Evolutionary conservation across 2,888 invertebrate genomes (phyloP), one percentile per base, ranked within the genome.

Genomic region (Eristalis tenax): DNA sequence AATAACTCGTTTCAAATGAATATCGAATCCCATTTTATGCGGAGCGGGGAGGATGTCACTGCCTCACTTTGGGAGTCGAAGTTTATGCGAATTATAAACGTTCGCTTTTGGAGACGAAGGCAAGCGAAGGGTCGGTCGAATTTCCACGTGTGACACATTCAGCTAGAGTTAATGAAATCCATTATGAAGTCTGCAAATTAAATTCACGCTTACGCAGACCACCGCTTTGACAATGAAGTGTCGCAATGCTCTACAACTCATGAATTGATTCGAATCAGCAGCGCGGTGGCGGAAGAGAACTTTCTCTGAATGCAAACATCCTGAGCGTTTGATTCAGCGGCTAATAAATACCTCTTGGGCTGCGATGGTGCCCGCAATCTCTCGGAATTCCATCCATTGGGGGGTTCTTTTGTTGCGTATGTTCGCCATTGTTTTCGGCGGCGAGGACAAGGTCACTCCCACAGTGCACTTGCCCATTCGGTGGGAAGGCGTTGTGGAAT

Each of bases 401-500:
- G 10, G 10, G 10, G 1, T 4, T 11, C 13, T 38, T 38, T 38
- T 13, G 38, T 38, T 38, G 50, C 50, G 50, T 5, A 18, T 18
- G 50, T 18, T n/a, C 18, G 3, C 18, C 50, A 15, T n/a, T 43
- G 43, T n/a, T 43, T 15, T 50, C 4, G 35, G 2, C 43, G 8
- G n/a, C 43, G 15, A n/a, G 10, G 28, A 11, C 78, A 78, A 78
- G 78, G 78, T 70, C 78, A 22, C 50, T 64, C 78, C 56, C 78
- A 78, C 78, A 40, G 35, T 38, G 56, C 38, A 64, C 64, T 63
- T 22, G 63, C 35, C 23, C 38, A 11, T 8, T 50, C 43, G 15
- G 22, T 22, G 59, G n/a, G 13, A 69, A 69, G 50, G 10, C 38
- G 13, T 78, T 78, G 50, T 56, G 63, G 70, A 70, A 70, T 4